Conservation (phyloP, 2,797 vertebrate genomes). For the Nasua narica region DNA sequence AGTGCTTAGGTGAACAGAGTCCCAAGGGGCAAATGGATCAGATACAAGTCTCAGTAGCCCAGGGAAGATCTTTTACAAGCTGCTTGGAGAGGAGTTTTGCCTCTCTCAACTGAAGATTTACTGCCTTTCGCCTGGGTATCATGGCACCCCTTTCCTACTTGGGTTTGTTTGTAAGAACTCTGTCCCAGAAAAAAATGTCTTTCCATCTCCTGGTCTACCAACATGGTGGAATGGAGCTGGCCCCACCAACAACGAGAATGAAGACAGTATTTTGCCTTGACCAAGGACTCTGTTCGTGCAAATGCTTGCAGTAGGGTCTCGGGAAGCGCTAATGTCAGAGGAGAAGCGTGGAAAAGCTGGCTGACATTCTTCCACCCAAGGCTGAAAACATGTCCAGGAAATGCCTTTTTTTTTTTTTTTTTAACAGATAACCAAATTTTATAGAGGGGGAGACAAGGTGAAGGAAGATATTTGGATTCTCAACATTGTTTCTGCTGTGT, state of each 20-base stretch:
- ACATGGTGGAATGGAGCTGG: not conserved
- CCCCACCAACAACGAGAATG: not conserved
- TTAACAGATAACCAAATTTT: not conserved
- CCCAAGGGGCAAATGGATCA: not conserved
- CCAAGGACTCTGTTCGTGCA: not conserved
- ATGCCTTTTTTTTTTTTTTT: not conserved
- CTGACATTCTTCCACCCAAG: not conserved
- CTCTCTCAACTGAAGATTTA: not conserved
- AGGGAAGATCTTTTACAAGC: not conserved
- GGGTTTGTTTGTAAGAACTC: not conserved
- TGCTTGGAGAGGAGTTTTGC: not conserved
- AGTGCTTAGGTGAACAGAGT: not conserved
- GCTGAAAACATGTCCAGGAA: not conserved
- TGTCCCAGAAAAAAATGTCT: not conserved
- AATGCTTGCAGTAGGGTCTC: not conserved
- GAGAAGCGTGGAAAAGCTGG: not conserved
- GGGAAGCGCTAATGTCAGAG: not conserved
- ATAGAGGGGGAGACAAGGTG: not conserved
- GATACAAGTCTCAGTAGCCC: not conserved
- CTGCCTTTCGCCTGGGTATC: not conserved
- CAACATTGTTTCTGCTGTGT: not conserved
- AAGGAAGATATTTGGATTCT: not conserved
- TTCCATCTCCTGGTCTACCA: not conserved
- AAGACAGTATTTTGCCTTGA: not conserved
- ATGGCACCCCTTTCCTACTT: not conserved